phyloP scores from a whole-genome alignment of 2,113 vertebrate genomes.

The Trochalopteron elliotii region DNA sequence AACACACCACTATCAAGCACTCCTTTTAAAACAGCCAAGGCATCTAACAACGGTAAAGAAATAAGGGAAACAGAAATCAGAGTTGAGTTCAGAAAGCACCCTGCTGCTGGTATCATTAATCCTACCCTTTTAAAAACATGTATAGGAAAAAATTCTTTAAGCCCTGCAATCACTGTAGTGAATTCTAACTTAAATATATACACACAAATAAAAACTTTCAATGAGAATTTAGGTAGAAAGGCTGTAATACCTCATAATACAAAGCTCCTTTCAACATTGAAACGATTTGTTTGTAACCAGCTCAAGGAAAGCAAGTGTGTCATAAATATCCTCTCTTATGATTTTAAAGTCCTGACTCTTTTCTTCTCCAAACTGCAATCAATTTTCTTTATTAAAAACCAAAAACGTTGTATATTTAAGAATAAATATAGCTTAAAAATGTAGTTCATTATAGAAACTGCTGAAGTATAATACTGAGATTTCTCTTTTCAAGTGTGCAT shows the following conservation, averaged over 20 bases:
- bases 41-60: constrained; percentile 71
- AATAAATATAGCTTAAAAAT: background rate
- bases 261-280: background rate
- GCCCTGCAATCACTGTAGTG: background rate
- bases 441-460: background rate
- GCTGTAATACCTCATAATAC: background rate
- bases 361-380: background rate
- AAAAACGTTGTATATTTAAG: background rate
- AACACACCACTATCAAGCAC: constrained; percentile 65
- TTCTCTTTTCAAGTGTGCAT: background rate
- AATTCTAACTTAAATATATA: background rate
- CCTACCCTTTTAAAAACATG: background rate
- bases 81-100: background rate
- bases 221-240: background rate
- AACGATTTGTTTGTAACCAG: background rate
- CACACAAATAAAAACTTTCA: background rate
- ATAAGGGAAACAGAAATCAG: background rate
- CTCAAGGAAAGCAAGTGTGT: background rate
- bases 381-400: background rate
- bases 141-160: background rate
- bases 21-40: constrained; percentile 69
- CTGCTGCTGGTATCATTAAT: background rate
- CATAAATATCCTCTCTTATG: background rate
- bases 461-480: background rate
- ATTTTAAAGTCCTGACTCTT: background rate